Conservation (phyloP, 2,797 vertebrate genomes). For the Aulostomus chinensis region DNA sequence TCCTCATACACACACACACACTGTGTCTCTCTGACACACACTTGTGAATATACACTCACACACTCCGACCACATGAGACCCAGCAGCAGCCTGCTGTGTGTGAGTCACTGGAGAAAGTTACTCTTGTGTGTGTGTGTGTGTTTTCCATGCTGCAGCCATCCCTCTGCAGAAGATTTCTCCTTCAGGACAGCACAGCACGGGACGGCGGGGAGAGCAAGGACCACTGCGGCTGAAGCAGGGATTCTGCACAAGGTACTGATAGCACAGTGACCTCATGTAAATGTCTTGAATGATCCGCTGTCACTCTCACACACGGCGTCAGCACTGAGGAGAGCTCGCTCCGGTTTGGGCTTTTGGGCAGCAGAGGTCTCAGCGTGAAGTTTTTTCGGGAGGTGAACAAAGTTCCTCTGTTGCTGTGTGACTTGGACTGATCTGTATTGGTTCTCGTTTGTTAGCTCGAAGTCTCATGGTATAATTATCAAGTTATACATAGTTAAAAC, state of each 20-base stretch:
- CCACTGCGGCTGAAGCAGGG: constrained; percentile 29
- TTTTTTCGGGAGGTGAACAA: too few relatives aligned
- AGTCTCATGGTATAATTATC: too few relatives aligned
- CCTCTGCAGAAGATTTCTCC: constrained; percentile 58
- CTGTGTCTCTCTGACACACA: too few relatives aligned
- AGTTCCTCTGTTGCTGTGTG: too few relatives aligned
- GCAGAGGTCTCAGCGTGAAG: constrained; percentile 8
- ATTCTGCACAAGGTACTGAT: constrained; percentile 40
- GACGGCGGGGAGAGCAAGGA: neutral
- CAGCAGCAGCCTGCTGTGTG: constrained; percentile 42
- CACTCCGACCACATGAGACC: constrained; percentile 66
- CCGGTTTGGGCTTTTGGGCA: constrained; percentile 5
- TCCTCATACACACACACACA: too few relatives aligned
- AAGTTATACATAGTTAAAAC: too few relatives aligned
- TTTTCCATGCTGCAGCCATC: constrained; percentile 49
- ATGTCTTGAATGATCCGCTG: neutral
- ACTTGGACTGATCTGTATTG: too few relatives aligned
- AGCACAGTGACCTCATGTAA: constrained; percentile 6
- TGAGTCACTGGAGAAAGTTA: constrained; percentile 78
- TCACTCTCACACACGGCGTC: neutral
- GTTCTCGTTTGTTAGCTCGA: too few relatives aligned
- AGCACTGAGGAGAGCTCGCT: neutral
- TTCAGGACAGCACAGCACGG: constrained; percentile 13
- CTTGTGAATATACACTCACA: constrained; percentile 42
- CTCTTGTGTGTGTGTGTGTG: constrained; percentile 30